phyloP scores from a whole-genome alignment of 1,140 invertebrate genomes.

The Bombus turneri region DNA sequence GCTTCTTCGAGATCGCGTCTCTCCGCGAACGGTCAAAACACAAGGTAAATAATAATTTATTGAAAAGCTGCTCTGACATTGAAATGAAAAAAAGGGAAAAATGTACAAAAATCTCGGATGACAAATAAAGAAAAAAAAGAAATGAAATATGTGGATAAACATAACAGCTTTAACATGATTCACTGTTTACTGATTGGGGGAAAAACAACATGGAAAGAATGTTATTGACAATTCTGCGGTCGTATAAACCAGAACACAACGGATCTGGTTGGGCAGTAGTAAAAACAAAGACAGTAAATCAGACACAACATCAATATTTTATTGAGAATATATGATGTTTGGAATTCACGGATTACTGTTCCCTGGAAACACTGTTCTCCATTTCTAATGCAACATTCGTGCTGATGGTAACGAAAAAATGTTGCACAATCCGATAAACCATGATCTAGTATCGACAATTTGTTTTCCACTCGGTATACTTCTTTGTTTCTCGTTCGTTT shows the following conservation, averaged over 20 bases:
- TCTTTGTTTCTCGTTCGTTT: neutral
- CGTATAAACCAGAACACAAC: neutral
- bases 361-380: neutral
- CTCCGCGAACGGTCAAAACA: too few relatives aligned
- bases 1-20: too few relatives aligned
- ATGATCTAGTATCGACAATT: neutral
- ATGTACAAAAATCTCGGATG: neutral
- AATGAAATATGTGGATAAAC: neutral
- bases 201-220: neutral
- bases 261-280: neutral
- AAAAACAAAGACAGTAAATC: constrained; percentile 19
- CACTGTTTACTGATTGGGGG: neutral
- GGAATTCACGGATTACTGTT: constrained; percentile 13
- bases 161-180: neutral
- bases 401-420: constrained; percentile 23
- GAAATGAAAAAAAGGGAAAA: neutral
- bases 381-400: constrained; percentile 14
- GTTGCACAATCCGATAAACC: neutral
- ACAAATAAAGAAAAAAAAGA: neutral
- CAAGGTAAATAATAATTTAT: neutral
- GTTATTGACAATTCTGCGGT: constrained; percentile 13
- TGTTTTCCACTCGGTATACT: neutral
- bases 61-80: neutral
- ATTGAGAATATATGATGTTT: constrained; percentile 19
- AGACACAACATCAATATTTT: constrained; percentile 15